These are phyloP conservation scores for Taenioides sp. DNA, from an alignment of 2,797 vertebrate genomes.

Conservation along the genomic window DNA sequence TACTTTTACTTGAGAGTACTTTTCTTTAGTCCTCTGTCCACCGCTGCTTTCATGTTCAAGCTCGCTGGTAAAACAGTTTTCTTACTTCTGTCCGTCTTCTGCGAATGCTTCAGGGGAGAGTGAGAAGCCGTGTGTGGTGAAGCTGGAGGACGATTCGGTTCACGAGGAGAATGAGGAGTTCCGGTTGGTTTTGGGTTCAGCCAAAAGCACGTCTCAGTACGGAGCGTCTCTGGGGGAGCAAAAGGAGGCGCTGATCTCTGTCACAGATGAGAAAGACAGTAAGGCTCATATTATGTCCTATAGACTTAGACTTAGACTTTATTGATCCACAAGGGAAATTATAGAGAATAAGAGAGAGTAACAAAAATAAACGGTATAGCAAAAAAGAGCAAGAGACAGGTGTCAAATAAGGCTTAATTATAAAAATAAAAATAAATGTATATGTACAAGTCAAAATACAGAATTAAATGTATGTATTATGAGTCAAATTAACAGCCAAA, in stretches of 20 bases:
- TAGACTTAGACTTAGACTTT: too few relatives aligned
- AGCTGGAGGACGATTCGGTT: slow-evolving; percentile 79
- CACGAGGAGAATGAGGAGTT: slow-evolving; percentile 88
- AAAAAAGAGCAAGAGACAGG: too few relatives aligned
- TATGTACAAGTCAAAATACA: too few relatives aligned
- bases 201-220: slow-evolving; percentile 80
- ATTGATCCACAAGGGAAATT: too few relatives aligned
- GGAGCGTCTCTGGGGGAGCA: slow-evolving; percentile 82
- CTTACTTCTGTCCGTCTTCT: not conserved
- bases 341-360: too few relatives aligned
- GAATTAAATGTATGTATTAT: not conserved
- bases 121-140: slow-evolving; percentile 84
- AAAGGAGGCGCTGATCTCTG: slow-evolving; percentile 80
- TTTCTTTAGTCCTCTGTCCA: too few relatives aligned
- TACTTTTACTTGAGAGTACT: too few relatives aligned
- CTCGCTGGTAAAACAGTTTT: not conserved
- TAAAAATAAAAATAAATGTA: too few relatives aligned
- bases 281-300: slow-evolving; percentile 38
- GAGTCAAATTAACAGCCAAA: too few relatives aligned
- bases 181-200: slow-evolving; percentile 80
- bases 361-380: too few relatives aligned
- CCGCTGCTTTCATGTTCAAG: not conserved
- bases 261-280: slow-evolving; percentile 88
- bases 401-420: too few relatives aligned
- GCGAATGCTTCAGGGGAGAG: slow-evolving; percentile 74